Evolutionary conservation across 2,888 invertebrate genomes (phyloP), one percentile per base, ranked within the genome.

Genomic region (Polydrusus pterygomalis): DNA sequence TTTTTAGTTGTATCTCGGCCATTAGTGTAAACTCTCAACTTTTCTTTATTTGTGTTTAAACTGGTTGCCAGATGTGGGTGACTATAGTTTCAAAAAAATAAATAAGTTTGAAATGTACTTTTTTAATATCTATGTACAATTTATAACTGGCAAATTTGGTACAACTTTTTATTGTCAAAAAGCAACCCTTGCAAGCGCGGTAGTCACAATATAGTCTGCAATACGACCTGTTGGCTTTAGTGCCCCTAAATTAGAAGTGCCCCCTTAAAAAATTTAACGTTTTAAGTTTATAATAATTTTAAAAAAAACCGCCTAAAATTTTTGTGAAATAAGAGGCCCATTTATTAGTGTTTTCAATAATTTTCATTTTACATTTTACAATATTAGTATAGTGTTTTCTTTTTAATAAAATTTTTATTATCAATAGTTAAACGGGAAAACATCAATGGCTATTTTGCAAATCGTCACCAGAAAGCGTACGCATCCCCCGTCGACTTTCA

Each of bases 181-280:
- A 71, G 40, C 75, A 75, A 68, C 68, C 75, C 71, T n/a, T 71
- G 75, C 38, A 30, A 47, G 10, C 71, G 63, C 40, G 60, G 58
- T 75, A 85, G 85, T 85, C 81, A 82, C 80, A 82, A 81, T 81
- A 81, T 79, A 80, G 80, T 77, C 79, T 82, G 81, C 79, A 80
- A 79, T 75, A 77, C 77, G 83, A 86, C 85, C 85, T 85, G 86
- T 86, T 85, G 85, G 81, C 82, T 78, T 76, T 64, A 67, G 65
- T 69, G 34, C 1, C 34, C 34, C 34, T 34, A 7, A 34, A 34
- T 25, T 25, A 3, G 5, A 3, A 25, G 25, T 25, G 34, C 8
- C 34, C 34, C 34, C 8, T 34, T 7, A 34, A 34, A 34, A 34
- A 34, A 34, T 7, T 34, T 9, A 30, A 34, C 7, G 25, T 25